Percentiles rank a stretch among this genome's conserved stretches.
These are phyloP conservation scores for Caranx ignobilis DNA, from an alignment of 2,113 vertebrate species.

Conservation along the genomic window DNA sequence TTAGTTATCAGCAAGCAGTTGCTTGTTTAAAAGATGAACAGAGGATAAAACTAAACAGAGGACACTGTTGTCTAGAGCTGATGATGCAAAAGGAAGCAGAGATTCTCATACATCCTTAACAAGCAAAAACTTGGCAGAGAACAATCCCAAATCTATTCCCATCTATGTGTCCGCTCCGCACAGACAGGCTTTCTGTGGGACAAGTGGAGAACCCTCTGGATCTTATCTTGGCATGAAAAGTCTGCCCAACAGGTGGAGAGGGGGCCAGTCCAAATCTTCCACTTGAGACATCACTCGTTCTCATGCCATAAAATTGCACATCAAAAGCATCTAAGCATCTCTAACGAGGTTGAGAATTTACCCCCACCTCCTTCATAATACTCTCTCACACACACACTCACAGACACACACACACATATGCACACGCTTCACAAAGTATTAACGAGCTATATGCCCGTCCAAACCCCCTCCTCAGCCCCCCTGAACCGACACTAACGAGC, in stretches of 20 bases:
- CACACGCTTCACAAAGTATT: conserved; percentile 77
- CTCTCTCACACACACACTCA: conserved; percentile 36
- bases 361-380: conserved; percentile 50
- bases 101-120: conserved; percentile 23
- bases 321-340: conserved; percentile 79
- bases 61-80: not conserved
- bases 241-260: conserved; percentile 76
- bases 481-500: conserved; percentile 79
- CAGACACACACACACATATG: conserved; percentile 36
- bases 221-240: conserved; percentile 68
- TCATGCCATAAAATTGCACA: conserved; percentile 82
- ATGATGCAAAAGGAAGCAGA: conserved; percentile 21
- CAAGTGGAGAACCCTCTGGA: conserved; percentile 45
- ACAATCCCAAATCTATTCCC: conserved; percentile 43
- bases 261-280: conserved; percentile 68
- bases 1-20: no score
- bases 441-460: conserved; percentile 76
- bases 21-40: no score
- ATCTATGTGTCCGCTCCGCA: conserved; percentile 39
- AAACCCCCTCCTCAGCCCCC: conserved; percentile 45
- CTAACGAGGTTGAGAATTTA: conserved; percentile 78
- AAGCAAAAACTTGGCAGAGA: conserved; percentile 48
- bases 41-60: not conserved
- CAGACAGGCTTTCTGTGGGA: conserved; percentile 9
- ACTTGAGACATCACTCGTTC: conserved; percentile 75